These are phyloP conservation scores for Drosophila watanabei DNA, from an alignment of 1,140 invertebrate species.

Conservation along the genomic window DNA sequence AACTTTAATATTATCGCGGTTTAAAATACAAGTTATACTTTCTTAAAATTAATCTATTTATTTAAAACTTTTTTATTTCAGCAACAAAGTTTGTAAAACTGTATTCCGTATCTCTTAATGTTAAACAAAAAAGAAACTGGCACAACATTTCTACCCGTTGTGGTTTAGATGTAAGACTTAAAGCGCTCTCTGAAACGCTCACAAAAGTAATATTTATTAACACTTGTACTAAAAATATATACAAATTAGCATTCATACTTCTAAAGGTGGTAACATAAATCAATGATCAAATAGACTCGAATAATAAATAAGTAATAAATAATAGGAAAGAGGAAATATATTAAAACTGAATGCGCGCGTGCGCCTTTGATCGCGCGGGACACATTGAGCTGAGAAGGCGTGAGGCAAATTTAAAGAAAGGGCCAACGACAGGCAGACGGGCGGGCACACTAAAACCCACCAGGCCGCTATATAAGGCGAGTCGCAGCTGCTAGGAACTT, in stretches of 20 bases:
- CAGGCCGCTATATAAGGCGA: no score
- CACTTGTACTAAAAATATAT: conserved; percentile 48
- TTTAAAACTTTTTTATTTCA: conserved; percentile 38
- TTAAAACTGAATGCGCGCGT: no score
- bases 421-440: no score
- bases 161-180: conserved; percentile 33
- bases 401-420: no score
- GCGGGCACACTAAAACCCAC: no score
- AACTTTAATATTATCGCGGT: background rate
- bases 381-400: no score
- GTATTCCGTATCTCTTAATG: conserved; percentile 20
- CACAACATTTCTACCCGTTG: conserved; percentile 12
- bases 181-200: conserved; percentile 35
- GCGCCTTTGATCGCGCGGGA: no score
- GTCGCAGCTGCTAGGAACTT: no score
- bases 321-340: no score
- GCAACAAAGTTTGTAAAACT: conserved; percentile 36
- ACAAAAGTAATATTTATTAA: conserved; percentile 55
- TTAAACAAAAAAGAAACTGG: conserved; percentile 28
- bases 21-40: conserved; percentile 1
- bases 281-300: background rate
- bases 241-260: conserved; percentile 34
- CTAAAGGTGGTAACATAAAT: conserved; percentile 48
- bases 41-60: conserved; percentile 45
- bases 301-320: no score